Base-by-base conservation (phyloP, 2,797 vertebrate species). In the Eulemur albifrons region DNA sequence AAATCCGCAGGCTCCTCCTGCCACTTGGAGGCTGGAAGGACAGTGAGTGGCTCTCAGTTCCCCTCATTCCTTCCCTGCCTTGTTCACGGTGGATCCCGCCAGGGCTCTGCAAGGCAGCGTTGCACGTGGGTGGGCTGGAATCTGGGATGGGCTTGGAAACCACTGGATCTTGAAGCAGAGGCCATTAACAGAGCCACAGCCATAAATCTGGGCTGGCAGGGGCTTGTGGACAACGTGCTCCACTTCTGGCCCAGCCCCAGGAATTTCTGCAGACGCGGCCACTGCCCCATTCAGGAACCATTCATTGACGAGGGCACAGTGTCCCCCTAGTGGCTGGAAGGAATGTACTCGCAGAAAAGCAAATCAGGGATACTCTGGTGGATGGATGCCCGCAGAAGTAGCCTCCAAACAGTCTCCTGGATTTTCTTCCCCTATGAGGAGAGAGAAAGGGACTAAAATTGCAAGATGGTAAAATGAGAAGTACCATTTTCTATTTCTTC, bases 151-250 rank as follows among this genome's bases (percentile, higher is more conserved):
- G 23, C 54, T 94, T 54, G 17, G 57, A 57, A 94, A n/a, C n/a
- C 70, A 52, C 69, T 18, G 5, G 50, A 20, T 40, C 86, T 67
- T 17, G 21, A 87, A 63, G 27, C 50, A 38, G 52, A 85, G 45
- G 21, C 63, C 27, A 6, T 76, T 80, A 86, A 43, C 11, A 54
- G 48, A 73, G 43, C 70, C 57, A 75, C 70, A 30, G 20, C 38
- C 43, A 21, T 70, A 45, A 86, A 72, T 72, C 90, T 69, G 48
- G 79, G 77, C 69, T 54, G 92, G 12, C 35, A 23, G 73, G 50
- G 30, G 4, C 48, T 61, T 14, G 61, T 69, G 43, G 70, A 76
- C 69, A n/a, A 11, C 4, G 35, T 4, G 23, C 8, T 63, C 6
- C 10, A 10, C 30, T 12, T 52, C 50, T 38, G 65, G 75, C 27